Percentiles rank a stretch among this genome's conserved stretches.
Evolutionary conservation across 2,797 vertebrate species (phyloP).

Genomic region (Ficedula albicollis): DNA sequence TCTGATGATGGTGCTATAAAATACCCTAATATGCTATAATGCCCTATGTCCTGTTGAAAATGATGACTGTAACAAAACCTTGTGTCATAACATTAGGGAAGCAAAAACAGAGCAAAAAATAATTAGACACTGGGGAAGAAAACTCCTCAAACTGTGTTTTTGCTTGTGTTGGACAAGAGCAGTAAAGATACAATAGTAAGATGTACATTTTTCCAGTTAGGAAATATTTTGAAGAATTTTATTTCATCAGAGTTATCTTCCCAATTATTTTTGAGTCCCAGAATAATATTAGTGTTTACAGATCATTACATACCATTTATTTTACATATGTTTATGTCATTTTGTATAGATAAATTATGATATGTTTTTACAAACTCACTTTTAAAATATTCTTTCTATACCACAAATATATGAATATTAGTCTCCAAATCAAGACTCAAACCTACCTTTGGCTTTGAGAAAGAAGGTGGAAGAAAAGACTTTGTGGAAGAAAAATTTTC

Average conservation of each 20-base stretch:
- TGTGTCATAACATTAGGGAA: neutral
- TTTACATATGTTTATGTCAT: neutral
- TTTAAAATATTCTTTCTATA: neutral
- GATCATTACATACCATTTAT: neutral
- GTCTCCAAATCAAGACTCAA: neutral
- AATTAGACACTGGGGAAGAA: neutral
- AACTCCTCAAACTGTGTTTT: neutral
- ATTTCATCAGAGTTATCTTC: neutral
- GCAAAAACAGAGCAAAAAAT: neutral
- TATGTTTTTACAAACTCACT: neutral
- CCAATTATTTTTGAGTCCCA: neutral
- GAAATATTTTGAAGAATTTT: neutral
- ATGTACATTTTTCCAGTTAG: neutral
- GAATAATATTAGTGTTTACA: neutral
- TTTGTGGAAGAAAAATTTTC: neutral
- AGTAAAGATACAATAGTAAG: neutral
- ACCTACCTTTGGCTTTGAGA: neutral
- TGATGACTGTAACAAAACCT: neutral
- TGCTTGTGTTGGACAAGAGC: neutral
- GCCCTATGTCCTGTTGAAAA: conserved; percentile 3
- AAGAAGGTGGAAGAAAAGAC: neutral
- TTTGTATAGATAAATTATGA: neutral
- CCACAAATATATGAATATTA: neutral
- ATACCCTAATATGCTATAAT: conserved; percentile 14
- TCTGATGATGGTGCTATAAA: conserved; percentile 44